Evolutionary conservation across 2,113 vertebrate genomes (phyloP), one percentile per base, ranked within the genome.

Genomic region (Syngnathus floridae): DNA sequence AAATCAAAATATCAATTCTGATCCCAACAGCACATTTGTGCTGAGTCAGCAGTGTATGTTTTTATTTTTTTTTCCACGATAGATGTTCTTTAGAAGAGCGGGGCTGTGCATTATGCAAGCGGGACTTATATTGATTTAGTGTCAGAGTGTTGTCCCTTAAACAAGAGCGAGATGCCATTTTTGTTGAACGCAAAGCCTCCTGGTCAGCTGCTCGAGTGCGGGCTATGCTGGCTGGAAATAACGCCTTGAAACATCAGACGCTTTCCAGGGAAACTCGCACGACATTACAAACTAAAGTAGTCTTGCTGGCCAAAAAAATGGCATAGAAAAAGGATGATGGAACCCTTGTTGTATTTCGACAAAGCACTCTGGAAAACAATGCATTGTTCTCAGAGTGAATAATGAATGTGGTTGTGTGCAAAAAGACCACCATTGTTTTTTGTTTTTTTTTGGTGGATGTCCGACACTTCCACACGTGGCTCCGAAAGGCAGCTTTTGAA

Each of bases 381-480:
- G 72, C 82, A 66, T 82, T 80, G 80, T 86, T 66, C 43, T 63
- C 35, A 26, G 1, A 48, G 59, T n/a, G 79, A 73, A 87, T 76
- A 87, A 82, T 67, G 76, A 59, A 61, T 1, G 51, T 64, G 46
- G 54, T 86, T 85, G 79, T 87, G 57, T 57, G 51, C 59, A 31
- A 62, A 80, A 38, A 70, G 67, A 63, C 69, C 13, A 69, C 75
- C 78, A 80, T 81, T 86, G 84, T 83, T 82, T 70, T 78, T 69
- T 78, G 74, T 72, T 1, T 49, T n/a, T 80, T 78, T 75, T 72
- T 1, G 52, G 22, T 4, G 56, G 58, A 58, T 64, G 35, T 72
- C 74, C 0, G 72, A 14, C 56, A 70, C 77, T 80, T 87, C 77
- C 85, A 80, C 66, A 78, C 75, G 78, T 71, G 86, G 81, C 74